Evolutionary conservation across 2,113 vertebrate genomes (phyloP).

Genomic region (Cnemophilus loriae): DNA sequence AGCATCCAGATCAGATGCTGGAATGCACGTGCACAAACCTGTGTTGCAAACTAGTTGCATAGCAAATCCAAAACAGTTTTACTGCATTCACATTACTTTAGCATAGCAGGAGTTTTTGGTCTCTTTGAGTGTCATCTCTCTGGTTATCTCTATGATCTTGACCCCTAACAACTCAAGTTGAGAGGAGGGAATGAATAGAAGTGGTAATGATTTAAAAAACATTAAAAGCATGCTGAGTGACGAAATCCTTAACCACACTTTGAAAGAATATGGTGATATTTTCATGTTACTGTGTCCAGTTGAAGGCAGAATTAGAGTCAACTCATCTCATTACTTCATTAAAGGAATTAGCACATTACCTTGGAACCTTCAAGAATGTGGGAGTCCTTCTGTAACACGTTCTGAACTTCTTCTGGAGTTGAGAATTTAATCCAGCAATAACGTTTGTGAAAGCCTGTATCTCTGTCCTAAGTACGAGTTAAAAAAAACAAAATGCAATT

Average conservation of each 20-base stretch:
- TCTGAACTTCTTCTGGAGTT: constrained; percentile 74
- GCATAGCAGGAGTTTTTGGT: neutral
- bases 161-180: neutral
- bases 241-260: neutral
- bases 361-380: constrained; percentile 86
- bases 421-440: constrained; percentile 82
- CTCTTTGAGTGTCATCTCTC: neutral
- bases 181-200: neutral
- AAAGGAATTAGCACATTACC: constrained; percentile 61
- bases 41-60: neutral
- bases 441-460: constrained; percentile 89
- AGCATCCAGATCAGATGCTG: neutral
- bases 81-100: neutral
- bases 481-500: neutral
- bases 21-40: neutral
- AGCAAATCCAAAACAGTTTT: neutral
- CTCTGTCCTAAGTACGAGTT: constrained; percentile 74
- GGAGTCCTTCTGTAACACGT: constrained; percentile 80
- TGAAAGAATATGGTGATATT: neutral
- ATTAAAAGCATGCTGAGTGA: neutral
- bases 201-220: neutral
- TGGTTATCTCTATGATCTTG: neutral
- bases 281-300: neutral
- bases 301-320: neutral
- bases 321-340: neutral